Conservation (phyloP, 2,113 vertebrate species). For the Typhlomys cinereus region DNA sequence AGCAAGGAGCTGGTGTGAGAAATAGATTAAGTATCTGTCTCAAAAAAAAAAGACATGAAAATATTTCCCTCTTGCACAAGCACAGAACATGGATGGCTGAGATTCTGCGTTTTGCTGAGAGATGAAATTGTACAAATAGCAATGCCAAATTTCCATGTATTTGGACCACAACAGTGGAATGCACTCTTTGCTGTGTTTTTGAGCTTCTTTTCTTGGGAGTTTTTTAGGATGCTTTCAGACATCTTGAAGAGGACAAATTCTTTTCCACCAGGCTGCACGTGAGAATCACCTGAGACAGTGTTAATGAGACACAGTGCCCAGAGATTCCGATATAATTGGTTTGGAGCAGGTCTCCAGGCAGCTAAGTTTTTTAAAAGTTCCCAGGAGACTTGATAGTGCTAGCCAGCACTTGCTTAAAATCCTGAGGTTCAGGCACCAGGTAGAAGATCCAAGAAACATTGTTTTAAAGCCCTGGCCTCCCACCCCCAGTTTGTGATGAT, state of each 20-base stretch:
- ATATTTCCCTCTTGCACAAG: too few relatives aligned
- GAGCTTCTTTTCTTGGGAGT: neutral
- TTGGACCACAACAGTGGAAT: neutral
- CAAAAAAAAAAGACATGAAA: neutral
- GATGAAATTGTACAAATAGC: neutral
- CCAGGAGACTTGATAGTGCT: neutral
- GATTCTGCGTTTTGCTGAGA: neutral
- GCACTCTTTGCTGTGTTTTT: neutral
- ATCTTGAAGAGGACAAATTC: neutral
- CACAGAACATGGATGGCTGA: neutral
- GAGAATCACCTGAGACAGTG: neutral
- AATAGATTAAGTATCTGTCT: neutral
- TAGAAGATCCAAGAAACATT: neutral
- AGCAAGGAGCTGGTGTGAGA: neutral
- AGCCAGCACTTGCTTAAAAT: neutral
- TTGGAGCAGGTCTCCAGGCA: neutral
- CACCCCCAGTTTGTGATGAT: neutral
- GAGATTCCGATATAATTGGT: neutral
- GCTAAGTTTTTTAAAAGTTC: neutral
- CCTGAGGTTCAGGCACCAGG: neutral
- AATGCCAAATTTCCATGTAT: neutral
- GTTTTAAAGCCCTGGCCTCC: conserved; percentile 12
- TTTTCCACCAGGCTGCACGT: neutral
- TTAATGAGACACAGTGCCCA: neutral
- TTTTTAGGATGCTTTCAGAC: neutral